Conservation (phyloP, 2,797 vertebrate genomes). For the Eulemur mongoz region DNA sequence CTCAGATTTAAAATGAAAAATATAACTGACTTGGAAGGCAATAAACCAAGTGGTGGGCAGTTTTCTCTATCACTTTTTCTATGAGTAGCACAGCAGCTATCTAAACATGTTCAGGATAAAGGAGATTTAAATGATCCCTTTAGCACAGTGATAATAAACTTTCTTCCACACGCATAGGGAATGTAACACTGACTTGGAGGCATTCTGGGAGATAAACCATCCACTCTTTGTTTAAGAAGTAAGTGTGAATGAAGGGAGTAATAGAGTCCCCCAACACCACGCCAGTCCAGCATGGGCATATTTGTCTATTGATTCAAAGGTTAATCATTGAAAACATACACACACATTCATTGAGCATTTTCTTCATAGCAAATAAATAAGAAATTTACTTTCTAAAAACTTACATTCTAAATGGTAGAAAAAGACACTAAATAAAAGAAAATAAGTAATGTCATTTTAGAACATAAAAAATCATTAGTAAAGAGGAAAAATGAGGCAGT, state of each 20-base stretch:
- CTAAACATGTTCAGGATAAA: neutral
- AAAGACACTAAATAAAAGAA: neutral
- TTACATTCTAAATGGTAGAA: neutral
- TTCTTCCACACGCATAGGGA: neutral
- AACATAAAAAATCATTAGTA: neutral
- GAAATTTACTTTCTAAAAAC: neutral
- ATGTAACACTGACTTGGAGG: neutral
- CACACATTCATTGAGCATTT: neutral
- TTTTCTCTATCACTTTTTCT: neutral
- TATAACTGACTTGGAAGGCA: conserved; percentile 9
- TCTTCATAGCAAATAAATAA: neutral
- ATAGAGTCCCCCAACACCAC: neutral
- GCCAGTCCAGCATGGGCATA: neutral
- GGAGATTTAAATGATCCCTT: neutral
- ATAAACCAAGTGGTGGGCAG: neutral
- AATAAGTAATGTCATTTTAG: neutral
- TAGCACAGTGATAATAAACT: neutral
- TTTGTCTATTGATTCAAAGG: neutral
- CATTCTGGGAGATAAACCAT: neutral
- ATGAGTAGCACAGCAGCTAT: neutral
- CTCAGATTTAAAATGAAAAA: conserved; percentile 55
- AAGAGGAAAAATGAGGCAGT: neutral
- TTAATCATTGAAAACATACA: neutral
- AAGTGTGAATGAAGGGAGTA: neutral
- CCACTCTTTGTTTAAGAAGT: neutral